Base-by-base conservation (phyloP, 2,797 vertebrate genomes). In the Hydrocynus forskahlii region DNA sequence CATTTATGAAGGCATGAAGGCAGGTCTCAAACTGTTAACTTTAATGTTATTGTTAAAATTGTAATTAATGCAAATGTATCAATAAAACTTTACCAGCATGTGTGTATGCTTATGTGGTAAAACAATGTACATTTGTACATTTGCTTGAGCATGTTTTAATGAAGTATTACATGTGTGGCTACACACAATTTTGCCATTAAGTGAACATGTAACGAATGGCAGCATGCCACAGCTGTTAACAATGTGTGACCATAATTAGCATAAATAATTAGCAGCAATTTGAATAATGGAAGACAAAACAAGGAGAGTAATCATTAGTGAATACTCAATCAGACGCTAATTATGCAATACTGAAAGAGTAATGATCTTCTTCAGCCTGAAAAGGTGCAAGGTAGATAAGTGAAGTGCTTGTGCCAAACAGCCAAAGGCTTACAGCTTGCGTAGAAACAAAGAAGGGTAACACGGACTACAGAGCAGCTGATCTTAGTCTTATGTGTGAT, bases 251-350 rank as follows among this genome's bases (percentile, higher is more conserved):
- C 76, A 86, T 83, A 88, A 91, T 93, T 92, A 92, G 88, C 73
- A 64, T 76, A 88, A 85, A 86, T 87, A 92, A 92, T 93, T 92
- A 92, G 90, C 86, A 4, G 52, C 90, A 88, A 94, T 92, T 92
- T 91, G 91, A 91, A 91, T 92, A 90, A 88, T 91, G 92, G 90
- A 92, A 86, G 85, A 90, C 83, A 91, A 92, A 92, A 92, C 90
- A 94, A 92, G 90, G 88, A 54, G 88, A 83, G 78, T 90, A 89
- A 93, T 92, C 45, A 83, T 88, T 92, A 89, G 87, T 92, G 91
- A 93, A 93, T 91, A 89, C 88, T 89, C 89, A 90, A 91, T 93
- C 91, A 93, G 83, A 83, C 83, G 21, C 84, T 90, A 91, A 93
- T 93, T 92, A 88, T 70, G 16, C n/a, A 55, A 70, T 23, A 62